These are phyloP conservation scores for Heliconius ismenius DNA, from an alignment of 2,888 invertebrate species.

Conservation along the genomic window DNA sequence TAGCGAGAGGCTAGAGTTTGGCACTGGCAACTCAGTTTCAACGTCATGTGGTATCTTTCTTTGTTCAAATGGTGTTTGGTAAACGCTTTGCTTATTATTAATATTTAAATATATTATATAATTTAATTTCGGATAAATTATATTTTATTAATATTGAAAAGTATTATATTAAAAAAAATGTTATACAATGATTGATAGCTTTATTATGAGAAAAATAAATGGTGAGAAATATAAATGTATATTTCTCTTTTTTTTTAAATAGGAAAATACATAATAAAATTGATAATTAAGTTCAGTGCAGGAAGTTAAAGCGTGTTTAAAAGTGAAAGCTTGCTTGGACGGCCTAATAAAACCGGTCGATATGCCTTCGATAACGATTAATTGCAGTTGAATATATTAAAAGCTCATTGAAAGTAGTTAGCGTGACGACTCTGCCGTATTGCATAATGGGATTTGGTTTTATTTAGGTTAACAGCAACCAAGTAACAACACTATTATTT, in stretches of 20 bases:
- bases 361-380: slow-evolving; percentile 51
- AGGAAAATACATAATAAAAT: slow-evolving; percentile 27
- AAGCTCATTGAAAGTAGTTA: slow-evolving; percentile 42
- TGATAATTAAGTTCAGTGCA: slow-evolving; percentile 34
- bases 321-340: slow-evolving; percentile 53
- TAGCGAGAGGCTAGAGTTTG: slow-evolving; percentile 77
- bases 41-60: slow-evolving; percentile 43
- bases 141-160: background rate
- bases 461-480: slow-evolving; percentile 8
- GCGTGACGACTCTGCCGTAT: slow-evolving; percentile 30
- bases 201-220: no score
- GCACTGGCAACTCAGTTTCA: slow-evolving; percentile 56
- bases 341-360: slow-evolving; percentile 52
- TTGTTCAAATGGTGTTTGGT: slow-evolving; percentile 41
- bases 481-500: background rate
- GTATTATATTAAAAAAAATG: background rate
- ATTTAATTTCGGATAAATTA: background rate
- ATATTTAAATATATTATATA: background rate
- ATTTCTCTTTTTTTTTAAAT: background rate
- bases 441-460: slow-evolving; percentile 5
- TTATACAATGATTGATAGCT: background rate
- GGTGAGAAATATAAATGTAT: background rate
- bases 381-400: slow-evolving; percentile 50
- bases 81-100: slow-evolving; percentile 2
- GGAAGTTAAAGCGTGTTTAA: slow-evolving; percentile 46